A percentile compares a stretch with the other conserved stretches of the same genome.
Conservation (phyloP, 2,113 vertebrate species). For the Osmerus mordax region DNA sequence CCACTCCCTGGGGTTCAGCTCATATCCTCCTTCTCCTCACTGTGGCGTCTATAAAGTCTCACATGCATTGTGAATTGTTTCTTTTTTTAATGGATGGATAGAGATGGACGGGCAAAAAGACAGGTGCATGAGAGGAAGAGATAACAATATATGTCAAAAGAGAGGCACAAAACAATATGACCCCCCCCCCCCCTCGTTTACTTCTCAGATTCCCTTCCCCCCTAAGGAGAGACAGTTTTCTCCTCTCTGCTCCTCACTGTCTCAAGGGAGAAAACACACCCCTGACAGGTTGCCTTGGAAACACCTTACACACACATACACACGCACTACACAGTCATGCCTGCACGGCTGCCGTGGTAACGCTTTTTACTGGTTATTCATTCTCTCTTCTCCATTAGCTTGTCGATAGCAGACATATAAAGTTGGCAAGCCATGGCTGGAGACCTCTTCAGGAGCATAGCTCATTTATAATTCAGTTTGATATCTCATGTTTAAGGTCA, state of each 20-base stretch:
- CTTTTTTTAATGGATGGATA: neutral
- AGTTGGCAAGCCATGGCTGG: neutral
- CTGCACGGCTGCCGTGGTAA: constrained; percentile 5
- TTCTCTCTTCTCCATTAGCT: constrained; percentile 50
- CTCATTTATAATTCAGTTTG: constrained; percentile 64
- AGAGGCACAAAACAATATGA: constrained; percentile 39
- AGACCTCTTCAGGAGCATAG: constrained; percentile 14
- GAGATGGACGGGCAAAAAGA: neutral
- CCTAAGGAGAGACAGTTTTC: constrained; percentile 60
- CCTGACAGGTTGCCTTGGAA: constrained; percentile 68
- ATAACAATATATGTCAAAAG: neutral
- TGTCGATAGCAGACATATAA: constrained; percentile 36
- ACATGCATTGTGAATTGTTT: neutral
- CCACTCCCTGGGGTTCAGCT: constrained; percentile 7
- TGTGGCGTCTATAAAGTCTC: neutral
- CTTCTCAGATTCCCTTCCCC: constrained; percentile 41
- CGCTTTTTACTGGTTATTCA: constrained; percentile 13
- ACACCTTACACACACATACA: constrained; percentile 55
- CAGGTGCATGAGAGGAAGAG: neutral
- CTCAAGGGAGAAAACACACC: constrained; percentile 70
- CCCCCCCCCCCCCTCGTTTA: constrained; percentile 31
- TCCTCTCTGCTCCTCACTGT: constrained; percentile 41
- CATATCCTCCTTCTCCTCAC: neutral
- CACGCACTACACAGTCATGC: constrained; percentile 2
- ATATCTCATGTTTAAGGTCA: constrained; percentile 34